Evolutionary conservation across 2,113 vertebrate genomes (phyloP).

Genomic region (Pithys albifrons): DNA sequence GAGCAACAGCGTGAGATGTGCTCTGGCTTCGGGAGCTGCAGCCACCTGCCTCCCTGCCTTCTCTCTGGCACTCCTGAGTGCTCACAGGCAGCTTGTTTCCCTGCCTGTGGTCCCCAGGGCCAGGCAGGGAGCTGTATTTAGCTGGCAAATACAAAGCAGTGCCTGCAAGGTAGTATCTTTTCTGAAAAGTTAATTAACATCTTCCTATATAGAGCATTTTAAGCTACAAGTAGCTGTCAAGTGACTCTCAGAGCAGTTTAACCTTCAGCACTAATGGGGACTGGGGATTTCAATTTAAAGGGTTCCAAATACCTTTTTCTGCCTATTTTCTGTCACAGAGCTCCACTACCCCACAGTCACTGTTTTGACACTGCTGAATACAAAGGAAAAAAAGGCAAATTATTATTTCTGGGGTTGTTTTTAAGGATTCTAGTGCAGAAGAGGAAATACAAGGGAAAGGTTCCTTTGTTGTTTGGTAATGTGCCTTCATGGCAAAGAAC

Average conservation of each 20-base stretch:
- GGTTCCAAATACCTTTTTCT: neutral
- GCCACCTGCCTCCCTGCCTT: rapidly evolving
- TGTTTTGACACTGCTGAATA: neutral
- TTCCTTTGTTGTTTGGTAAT: neutral
- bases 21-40: neutral
- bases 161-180: neutral
- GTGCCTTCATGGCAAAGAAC: neutral
- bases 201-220: neutral
- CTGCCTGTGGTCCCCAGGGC: neutral
- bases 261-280: neutral
- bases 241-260: neutral
- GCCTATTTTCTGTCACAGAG: neutral
- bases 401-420: neutral
- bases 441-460: neutral
- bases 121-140: neutral
- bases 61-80: rapidly evolving
- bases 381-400: neutral
- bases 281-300: neutral
- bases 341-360: neutral
- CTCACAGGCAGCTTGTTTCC: neutral
- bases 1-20: rapidly evolving
- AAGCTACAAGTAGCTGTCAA: neutral
- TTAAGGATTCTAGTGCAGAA: neutral
- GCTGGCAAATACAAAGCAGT: neutral
- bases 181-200: neutral